Evolutionary conservation across 2,797 vertebrate species (phyloP).

Genomic region (Centropyge bicolor): DNA sequence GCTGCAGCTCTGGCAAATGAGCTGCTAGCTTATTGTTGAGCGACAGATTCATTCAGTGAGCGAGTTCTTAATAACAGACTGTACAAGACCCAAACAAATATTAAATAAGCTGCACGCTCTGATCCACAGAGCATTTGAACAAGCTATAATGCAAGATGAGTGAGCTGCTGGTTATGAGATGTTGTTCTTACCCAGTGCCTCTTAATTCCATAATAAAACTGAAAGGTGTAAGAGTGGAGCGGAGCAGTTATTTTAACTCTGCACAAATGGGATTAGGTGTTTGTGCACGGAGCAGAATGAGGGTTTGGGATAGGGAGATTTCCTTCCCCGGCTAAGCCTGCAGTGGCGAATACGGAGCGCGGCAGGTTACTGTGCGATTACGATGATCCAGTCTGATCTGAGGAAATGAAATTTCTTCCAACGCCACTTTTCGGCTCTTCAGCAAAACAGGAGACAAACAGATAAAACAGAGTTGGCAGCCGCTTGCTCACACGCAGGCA

Average conservation of each 20-base stretch:
- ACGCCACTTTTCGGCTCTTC: constrained; percentile 55
- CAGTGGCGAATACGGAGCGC: constrained; percentile 43
- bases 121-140: constrained; percentile 51
- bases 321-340: constrained; percentile 67
- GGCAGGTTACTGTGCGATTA: constrained; percentile 70
- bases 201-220: constrained; percentile 65
- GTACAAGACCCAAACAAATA: constrained; percentile 61
- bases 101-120: constrained; percentile 52
- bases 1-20: constrained; percentile 49
- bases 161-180: constrained; percentile 55
- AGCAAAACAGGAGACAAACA: constrained; percentile 45
- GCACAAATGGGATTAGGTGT: constrained; percentile 75
- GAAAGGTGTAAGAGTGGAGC: constrained; percentile 54
- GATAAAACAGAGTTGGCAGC: constrained; percentile 44
- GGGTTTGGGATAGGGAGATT: constrained; percentile 58
- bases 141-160: constrained; percentile 47
- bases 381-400: constrained; percentile 76
- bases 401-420: constrained; percentile 69
- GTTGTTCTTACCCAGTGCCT: constrained; percentile 57
- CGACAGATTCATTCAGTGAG: constrained; percentile 58
- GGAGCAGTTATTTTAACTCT: constrained; percentile 65
- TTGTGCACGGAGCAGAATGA: constrained; percentile 67
- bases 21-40: constrained; percentile 44
- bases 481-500: constrained; percentile 15
- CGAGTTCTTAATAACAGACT: constrained; percentile 62